A percentile compares a stretch with the other conserved stretches of the same genome.
These are phyloP conservation scores for Varecia variegata DNA, from an alignment of 2,797 vertebrate genomes.

Conservation along the genomic window DNA sequence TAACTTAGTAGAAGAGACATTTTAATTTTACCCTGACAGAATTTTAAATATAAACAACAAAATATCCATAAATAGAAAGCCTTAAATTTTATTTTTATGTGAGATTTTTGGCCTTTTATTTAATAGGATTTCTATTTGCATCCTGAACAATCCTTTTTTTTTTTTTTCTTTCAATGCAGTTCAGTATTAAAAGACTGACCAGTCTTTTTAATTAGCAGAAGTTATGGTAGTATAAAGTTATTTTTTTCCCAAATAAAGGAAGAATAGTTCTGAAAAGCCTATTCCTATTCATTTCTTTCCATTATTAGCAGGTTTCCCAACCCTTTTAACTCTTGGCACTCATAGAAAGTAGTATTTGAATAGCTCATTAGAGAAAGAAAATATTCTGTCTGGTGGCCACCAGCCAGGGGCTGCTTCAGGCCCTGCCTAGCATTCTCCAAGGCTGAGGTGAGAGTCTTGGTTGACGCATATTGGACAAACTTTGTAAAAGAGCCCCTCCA, in stretches of 20 bases:
- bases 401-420: not conserved
- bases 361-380: not conserved
- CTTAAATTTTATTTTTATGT: not conserved
- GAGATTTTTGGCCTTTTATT: not conserved
- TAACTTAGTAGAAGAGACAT: not conserved
- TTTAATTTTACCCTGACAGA: not conserved
- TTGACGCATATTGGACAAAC: not conserved
- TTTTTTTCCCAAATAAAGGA: not conserved
- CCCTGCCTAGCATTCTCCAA: not conserved
- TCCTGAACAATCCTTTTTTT: not conserved
- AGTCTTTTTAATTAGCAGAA: not conserved
- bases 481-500: not conserved
- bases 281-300: not conserved
- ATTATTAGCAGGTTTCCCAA: not conserved
- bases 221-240: not conserved
- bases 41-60: constrained; percentile 44
- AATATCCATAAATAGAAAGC: not conserved
- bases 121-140: constrained; percentile 31
- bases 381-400: not conserved
- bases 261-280: not conserved
- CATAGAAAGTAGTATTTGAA: not conserved
- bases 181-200: not conserved
- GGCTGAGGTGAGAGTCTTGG: not conserved
- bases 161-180: no score
- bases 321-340: not conserved